Base-by-base conservation (phyloP, 2,888 invertebrate species). In the Tetramorium bicarinatum region DNA sequence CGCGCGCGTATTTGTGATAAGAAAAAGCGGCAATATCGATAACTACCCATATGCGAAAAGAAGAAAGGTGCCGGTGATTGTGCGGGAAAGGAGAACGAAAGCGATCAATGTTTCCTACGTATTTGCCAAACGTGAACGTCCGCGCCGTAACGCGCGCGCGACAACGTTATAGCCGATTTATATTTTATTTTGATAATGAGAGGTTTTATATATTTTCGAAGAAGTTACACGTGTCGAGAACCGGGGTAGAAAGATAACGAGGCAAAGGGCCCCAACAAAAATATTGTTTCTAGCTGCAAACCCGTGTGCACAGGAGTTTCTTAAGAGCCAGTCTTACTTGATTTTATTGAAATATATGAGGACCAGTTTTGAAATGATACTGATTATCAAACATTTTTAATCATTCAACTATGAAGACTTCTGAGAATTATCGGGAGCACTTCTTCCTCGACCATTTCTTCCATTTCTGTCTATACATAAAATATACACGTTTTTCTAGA, bases 171-270 rank as follows among this genome's bases (percentile, higher is more conserved):
- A 91, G 93, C 92, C 92, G 89, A 87, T 94, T 93, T 93, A 93
- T 93, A 94, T 93, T 94, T 93, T 94, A 93, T 94, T 93, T 93
- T 93, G 91, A 93, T 93, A 93, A 91, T 81, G 86, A 89, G 86
- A 92, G 88, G 89, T 91, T 92, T 92, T 85, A 90, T 93, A 93
- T 93, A 93, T 92, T 93, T 92, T 92, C 87, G 87, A 92, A 47
- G 72, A 84, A 87, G 84, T 86, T 87, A 84, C 75, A 85, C 21
- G 66, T 85, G 80, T 86, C 84, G 81, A 72, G 47, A 85, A 88
- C 49, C 85, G 74, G 62, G 2, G 29, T 81, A 82, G 44, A 71
- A 81, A 49, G 61, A 52, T 54, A 84, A 67, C 34, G 69, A 54
- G 47, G 25, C 11, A 56, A 75, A 74, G 34, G 41, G 69, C 25